These are phyloP conservation scores for Syngnathus rostellatus DNA, from an alignment of 2,797 vertebrate species.

Conservation along the genomic window DNA sequence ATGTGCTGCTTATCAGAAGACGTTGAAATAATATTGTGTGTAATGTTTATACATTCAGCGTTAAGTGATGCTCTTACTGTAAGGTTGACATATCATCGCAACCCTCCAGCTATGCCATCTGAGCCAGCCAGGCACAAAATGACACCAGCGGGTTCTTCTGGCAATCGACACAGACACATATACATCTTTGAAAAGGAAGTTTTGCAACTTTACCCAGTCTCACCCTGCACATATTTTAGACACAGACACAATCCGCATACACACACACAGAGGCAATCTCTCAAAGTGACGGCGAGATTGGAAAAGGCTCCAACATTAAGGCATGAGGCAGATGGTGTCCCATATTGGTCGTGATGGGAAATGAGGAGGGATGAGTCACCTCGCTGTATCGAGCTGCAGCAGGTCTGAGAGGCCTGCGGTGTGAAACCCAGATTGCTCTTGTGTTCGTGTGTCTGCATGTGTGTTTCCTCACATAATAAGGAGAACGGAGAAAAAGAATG, in stretches of 20 bases:
- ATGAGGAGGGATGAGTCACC: conserved; percentile 41
- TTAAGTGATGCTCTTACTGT: too few species aligned
- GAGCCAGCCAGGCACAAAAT: too few species aligned
- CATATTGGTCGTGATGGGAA: conserved; percentile 49
- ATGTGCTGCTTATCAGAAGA: too few species aligned
- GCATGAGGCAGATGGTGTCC: conserved; percentile 51
- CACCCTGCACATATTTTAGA: neutral
- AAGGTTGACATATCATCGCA: too few species aligned
- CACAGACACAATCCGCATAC: conserved; percentile 10
- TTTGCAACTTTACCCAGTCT: neutral
- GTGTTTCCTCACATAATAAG: conserved; percentile 8
- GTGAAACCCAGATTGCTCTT: conserved; percentile 5
- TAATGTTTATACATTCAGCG: too few species aligned
- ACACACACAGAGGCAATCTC: conserved; percentile 18
- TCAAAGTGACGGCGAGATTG: conserved; percentile 33
- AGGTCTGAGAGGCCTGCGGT: conserved; percentile 16
- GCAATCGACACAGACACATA: too few species aligned
- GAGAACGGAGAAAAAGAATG: neutral
- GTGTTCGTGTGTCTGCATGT: conserved; percentile 9
- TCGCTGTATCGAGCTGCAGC: conserved; percentile 22
- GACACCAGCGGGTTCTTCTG: too few species aligned
- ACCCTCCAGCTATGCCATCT: too few species aligned
- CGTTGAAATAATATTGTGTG: too few species aligned
- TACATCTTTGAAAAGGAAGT: neutral
- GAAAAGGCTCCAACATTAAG: conserved; percentile 42